Conservation (phyloP, 2,888 invertebrate species). For the Anaspis maculata region DNA sequence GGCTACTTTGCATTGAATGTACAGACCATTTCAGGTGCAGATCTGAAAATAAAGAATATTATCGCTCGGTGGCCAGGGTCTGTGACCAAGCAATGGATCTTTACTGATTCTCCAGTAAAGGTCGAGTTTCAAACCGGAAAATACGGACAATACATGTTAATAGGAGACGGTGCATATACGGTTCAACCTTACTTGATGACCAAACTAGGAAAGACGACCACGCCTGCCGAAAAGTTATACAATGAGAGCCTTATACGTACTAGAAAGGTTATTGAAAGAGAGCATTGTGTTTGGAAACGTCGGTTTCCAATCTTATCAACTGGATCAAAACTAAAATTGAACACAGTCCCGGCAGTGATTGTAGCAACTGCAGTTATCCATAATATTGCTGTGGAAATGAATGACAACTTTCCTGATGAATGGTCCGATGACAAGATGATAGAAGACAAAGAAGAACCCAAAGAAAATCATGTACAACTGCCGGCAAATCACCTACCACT, state of each 20-base stretch:
- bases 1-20: conserved; percentile 28
- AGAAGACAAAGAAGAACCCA: background rate
- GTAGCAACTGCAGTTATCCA: conserved; percentile 6
- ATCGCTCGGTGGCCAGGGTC: conserved; percentile 26
- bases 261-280: conserved; percentile 8
- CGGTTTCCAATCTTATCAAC: conserved; percentile 6
- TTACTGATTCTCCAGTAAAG: conserved; percentile 21
- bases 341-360: background rate
- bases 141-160: conserved; percentile 4
- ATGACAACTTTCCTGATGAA: conserved; percentile 4
- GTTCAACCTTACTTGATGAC: conserved; percentile 7
- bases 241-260: conserved; percentile 7
- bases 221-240: conserved; percentile 6
- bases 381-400: conserved; percentile 5
- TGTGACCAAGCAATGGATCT: conserved; percentile 28
- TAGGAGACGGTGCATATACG: conserved; percentile 7
- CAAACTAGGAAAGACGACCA: conserved; percentile 3
- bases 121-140: conserved; percentile 3
- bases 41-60: conserved; percentile 12
- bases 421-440: background rate
- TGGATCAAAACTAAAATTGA: conserved; percentile 2
- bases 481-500: too few relatives aligned
- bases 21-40: conserved; percentile 21
- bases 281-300: conserved; percentile 25
- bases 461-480: conserved; percentile 1